Evolutionary conservation across 92 coral and sea anemone genomes (phyloP).

Genomic region (Parazoanthus atlanticus): DNA sequence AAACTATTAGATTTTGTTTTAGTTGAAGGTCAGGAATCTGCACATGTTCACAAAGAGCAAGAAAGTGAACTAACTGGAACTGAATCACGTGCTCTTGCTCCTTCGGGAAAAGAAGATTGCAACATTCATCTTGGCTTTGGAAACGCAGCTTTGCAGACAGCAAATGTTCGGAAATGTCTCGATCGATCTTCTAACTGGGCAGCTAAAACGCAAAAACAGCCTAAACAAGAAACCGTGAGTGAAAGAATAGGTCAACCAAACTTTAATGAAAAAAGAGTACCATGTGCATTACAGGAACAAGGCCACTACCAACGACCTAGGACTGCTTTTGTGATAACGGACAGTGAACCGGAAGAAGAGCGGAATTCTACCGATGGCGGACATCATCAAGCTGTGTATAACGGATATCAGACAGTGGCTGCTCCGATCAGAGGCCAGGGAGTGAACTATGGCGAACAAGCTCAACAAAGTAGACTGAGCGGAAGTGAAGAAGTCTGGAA

Average conservation of each 20-base stretch:
- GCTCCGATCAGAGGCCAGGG: background rate
- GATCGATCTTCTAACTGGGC: background rate
- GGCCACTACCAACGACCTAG: too few species aligned
- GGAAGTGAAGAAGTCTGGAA: background rate
- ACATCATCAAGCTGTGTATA: background rate
- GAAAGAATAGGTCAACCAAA: background rate
- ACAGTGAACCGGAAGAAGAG: slow-evolving; percentile 4
- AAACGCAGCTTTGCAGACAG: too few species aligned
- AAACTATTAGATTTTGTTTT: background rate
- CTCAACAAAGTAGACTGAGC: background rate
- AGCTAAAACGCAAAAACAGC: background rate
- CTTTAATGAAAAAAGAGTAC: background rate
- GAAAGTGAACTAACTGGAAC: background rate
- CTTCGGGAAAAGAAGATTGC: background rate
- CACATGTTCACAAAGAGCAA: background rate
- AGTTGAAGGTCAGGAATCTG: background rate
- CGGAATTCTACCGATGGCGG: background rate
- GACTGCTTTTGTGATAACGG: background rate
- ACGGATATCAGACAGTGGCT: background rate
- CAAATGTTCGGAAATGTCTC: background rate
- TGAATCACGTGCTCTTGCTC: background rate
- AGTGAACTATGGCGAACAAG: background rate
- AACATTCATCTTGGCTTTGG: background rate
- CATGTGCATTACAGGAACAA: background rate
- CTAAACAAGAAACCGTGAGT: too few species aligned